A percentile compares a stretch with the other conserved stretches of the same genome.
Evolutionary conservation across 2,113 vertebrate genomes (phyloP).

Genomic region (Xiphorhynchus elegans): DNA sequence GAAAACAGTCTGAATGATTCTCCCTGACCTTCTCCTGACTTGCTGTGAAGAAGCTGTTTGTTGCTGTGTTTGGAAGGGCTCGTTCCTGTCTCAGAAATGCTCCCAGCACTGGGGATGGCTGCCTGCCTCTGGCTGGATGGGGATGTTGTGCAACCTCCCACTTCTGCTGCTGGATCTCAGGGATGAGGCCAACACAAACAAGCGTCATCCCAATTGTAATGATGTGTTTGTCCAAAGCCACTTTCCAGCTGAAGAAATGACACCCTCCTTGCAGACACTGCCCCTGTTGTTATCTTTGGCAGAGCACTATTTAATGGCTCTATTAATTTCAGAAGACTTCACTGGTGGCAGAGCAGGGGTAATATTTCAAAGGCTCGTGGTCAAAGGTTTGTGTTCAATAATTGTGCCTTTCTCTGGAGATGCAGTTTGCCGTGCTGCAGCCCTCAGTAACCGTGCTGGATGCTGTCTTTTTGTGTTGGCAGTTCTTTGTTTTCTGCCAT

Average conservation of each 20-base stretch:
- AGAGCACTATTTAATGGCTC: fast-evolving
- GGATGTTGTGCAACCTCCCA: neutral
- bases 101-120: neutral
- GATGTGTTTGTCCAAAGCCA: neutral
- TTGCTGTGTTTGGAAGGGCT: neutral
- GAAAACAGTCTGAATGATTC: neutral
- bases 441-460: neutral
- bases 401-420: neutral
- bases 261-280: neutral
- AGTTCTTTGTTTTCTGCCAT: slow-evolving; percentile 94
- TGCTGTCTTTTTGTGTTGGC: neutral
- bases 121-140: neutral
- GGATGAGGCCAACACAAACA: neutral
- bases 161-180: neutral
- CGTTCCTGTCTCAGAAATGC: neutral
- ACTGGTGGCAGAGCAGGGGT: neutral
- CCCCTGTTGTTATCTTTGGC: neutral
- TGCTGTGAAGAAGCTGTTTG: neutral
- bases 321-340: neutral
- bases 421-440: neutral
- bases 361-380: neutral
- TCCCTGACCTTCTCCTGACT: neutral
- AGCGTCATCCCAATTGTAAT: neutral
- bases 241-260: neutral
- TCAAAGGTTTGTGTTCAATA: neutral